These are phyloP conservation scores for Eledona agricola DNA, from an alignment of 2,888 invertebrate genomes.

Conservation along the genomic window DNA sequence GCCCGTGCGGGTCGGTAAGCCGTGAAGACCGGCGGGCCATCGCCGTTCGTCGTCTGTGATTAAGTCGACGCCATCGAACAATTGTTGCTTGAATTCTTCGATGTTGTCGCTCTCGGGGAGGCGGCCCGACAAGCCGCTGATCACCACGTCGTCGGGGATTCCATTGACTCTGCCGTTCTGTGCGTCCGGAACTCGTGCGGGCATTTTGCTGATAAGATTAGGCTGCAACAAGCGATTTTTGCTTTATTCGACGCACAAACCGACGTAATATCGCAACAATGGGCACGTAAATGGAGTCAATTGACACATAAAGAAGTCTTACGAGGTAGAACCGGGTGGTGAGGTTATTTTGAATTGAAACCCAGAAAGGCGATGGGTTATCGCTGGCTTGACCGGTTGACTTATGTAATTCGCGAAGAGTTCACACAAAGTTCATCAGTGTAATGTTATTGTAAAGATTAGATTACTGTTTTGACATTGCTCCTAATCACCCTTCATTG, in stretches of 20 bases:
- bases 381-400: not conserved
- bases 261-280: slow-evolving; percentile 22
- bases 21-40: slow-evolving; percentile 85
- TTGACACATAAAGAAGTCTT: slow-evolving; percentile 12
- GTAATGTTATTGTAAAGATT: too few relatives aligned
- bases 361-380: not conserved
- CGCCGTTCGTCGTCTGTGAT: slow-evolving; percentile 91
- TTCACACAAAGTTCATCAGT: too few relatives aligned
- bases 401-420: slow-evolving; percentile 6
- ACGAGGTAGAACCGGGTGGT: not conserved
- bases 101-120: slow-evolving; percentile 91
- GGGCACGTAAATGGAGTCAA: slow-evolving; percentile 13
- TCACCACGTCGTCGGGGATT: slow-evolving; percentile 73
- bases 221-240: slow-evolving; percentile 3
- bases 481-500: too few relatives aligned
- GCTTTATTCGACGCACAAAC: not conserved
- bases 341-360: slow-evolving; percentile 4
- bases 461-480: too few relatives aligned
- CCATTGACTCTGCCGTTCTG: slow-evolving; percentile 61
- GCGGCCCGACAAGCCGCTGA: slow-evolving; percentile 86
- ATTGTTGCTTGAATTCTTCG: slow-evolving; percentile 91
- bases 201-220: slow-evolving; percentile 65
- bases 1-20: slow-evolving; percentile 81
- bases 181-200: slow-evolving; percentile 67
- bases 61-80: slow-evolving; percentile 91